Conservation (phyloP, 2,113 vertebrate species). For the Brienomyrus longianalis region DNA sequence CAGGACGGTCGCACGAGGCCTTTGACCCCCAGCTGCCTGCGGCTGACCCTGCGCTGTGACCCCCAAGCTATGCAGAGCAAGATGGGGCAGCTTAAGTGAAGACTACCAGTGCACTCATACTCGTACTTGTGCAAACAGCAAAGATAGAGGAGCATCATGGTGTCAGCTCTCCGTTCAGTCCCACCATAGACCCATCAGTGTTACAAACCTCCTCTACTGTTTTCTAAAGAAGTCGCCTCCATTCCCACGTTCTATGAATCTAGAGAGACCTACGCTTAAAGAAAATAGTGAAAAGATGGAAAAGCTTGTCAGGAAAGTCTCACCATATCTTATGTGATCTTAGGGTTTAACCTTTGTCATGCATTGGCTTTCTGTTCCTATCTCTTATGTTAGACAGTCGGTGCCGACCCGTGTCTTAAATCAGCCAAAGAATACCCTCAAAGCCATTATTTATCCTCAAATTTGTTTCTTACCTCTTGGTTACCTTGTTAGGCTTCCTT, state of each 20-base stretch:
- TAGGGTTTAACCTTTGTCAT: neutral
- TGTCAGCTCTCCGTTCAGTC: neutral
- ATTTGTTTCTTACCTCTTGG: no score
- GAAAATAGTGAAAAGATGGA: neutral
- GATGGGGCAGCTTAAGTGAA: neutral
- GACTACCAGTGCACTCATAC: neutral
- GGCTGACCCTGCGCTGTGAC: neutral
- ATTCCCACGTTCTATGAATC: neutral
- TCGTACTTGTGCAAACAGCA: neutral
- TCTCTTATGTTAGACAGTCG: no score
- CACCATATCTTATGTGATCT: neutral
- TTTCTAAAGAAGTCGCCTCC: neutral
- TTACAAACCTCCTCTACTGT: neutral
- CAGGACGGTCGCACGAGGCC: neutral
- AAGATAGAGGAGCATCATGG: neutral
- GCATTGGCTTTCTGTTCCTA: no score
- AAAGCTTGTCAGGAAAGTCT: neutral
- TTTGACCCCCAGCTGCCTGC: neutral
- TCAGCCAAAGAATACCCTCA: no score
- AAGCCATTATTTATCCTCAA: no score
- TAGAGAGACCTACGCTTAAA: neutral
- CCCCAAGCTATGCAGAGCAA: neutral
- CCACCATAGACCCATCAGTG: neutral
- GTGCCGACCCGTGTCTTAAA: no score
- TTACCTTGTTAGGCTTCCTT: no score